Conservation (phyloP, 2,888 invertebrate genomes). For the Lampropteryx suffumata region DNA sequence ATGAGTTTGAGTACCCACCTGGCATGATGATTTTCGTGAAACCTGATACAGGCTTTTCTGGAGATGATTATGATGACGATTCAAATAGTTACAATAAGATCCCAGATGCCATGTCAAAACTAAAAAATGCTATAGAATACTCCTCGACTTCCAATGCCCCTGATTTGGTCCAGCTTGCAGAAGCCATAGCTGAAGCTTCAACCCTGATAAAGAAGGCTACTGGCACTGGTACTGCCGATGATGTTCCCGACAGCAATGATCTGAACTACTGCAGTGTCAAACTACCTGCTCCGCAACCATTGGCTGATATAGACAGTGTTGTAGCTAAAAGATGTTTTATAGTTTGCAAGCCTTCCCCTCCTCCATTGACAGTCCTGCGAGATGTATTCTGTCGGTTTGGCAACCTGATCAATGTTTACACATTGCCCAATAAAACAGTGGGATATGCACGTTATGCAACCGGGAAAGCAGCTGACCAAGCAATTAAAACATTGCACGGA, state of each 20-base stretch:
- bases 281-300: constrained; percentile 87
- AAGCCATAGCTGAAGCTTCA: constrained; percentile 90
- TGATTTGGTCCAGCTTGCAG: constrained; percentile 87
- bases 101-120: constrained; percentile 52
- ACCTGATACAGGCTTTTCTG: constrained; percentile 75
- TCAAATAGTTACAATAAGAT: constrained; percentile 43
- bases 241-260: constrained; percentile 51
- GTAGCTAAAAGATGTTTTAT: constrained; percentile 87
- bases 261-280: constrained; percentile 85
- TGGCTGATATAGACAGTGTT: constrained; percentile 86
- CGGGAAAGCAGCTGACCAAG: constrained; percentile 88
- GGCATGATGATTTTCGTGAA: constrained; percentile 91
- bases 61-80: constrained; percentile 27
- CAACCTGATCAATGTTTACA: constrained; percentile 93
- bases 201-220: constrained; percentile 87
- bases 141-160: constrained; percentile 50
- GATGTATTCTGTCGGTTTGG: constrained; percentile 97
- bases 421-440: constrained; percentile 94
- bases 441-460: constrained; percentile 95
- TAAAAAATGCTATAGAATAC: constrained; percentile 56
- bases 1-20: constrained; percentile 96
- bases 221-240: constrained; percentile 49
- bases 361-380: constrained; percentile 89
- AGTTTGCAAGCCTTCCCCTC: constrained; percentile 85
- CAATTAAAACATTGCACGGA: constrained; percentile 88